phyloP scores from a whole-genome alignment of 2,797 vertebrate genomes.

The Coluber constrictor region DNA sequence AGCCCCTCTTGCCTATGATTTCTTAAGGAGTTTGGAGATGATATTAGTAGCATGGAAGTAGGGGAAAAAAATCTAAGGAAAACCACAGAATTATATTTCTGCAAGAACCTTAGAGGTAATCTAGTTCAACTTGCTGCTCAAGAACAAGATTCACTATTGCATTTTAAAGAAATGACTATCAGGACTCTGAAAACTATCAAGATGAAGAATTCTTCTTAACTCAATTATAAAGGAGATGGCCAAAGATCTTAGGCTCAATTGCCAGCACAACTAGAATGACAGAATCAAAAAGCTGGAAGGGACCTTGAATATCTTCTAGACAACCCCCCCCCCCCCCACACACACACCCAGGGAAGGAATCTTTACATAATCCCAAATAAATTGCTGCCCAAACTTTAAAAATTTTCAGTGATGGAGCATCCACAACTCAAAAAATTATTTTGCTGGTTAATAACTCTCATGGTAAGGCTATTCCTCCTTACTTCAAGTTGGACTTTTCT shows the following conservation, averaged over 20 bases:
- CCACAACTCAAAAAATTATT: neutral
- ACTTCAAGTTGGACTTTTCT: neutral
- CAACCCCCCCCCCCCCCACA: accelerated
- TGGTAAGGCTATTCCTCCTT: neutral
- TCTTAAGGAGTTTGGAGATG: neutral
- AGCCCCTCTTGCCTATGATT: neutral
- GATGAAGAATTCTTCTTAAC: neutral
- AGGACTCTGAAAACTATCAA: neutral
- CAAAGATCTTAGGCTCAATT: neutral
- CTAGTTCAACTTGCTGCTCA: neutral
- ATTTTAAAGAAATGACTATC: neutral
- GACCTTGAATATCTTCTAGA: neutral
- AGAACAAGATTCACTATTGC: neutral
- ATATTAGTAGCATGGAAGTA: neutral
- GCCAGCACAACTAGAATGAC: neutral
- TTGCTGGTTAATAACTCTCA: neutral
- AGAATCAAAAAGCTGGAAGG: neutral
- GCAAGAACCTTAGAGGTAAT: neutral
- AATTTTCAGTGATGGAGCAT: neutral
- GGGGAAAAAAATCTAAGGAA: neutral
- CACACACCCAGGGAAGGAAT: neutral
- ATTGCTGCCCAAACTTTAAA: neutral
- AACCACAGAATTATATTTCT: neutral
- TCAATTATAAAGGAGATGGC: neutral
- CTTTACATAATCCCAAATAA: neutral